Evolutionary conservation across 1,140 invertebrate genomes (phyloP).

Genomic region (Ganaspis sp.): DNA sequence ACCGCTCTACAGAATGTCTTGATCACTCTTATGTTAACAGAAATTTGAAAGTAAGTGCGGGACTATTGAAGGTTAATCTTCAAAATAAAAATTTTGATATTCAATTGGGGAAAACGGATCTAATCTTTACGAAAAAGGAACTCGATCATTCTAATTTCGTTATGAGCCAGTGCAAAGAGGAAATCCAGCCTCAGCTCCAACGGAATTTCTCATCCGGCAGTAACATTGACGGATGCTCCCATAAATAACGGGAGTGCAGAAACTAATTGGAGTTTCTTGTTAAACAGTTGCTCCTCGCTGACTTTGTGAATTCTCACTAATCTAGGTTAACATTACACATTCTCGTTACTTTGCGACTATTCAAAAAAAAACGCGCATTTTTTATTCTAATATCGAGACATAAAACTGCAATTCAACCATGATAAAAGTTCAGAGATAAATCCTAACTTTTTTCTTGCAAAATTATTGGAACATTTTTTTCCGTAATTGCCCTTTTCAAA

Average conservation of each 20-base stretch:
- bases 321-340: conserved; percentile 49
- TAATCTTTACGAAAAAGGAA: conserved; percentile 21
- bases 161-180: conserved; percentile 52
- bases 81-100: too few relatives aligned
- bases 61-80: too few relatives aligned
- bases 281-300: conserved; percentile 47
- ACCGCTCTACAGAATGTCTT: too few relatives aligned
- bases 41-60: too few relatives aligned
- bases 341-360: conserved; percentile 31
- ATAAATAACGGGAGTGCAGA: conserved; percentile 63
- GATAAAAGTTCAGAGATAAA: background rate
- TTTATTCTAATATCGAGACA: background rate
- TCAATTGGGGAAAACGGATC: conserved; percentile 3
- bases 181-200: conserved; percentile 46
- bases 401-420: background rate
- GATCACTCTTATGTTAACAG: too few relatives aligned
- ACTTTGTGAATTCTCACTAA: conserved; percentile 43
- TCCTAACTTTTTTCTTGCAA: background rate
- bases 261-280: conserved; percentile 68
- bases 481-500: background rate
- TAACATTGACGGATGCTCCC: conserved; percentile 64
- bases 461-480: background rate
- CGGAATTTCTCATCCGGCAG: conserved; percentile 60
- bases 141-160: conserved; percentile 51
- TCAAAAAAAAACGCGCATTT: background rate